phyloP scores from a whole-genome alignment of 2,797 vertebrate species.

The Avahi laniger region DNA sequence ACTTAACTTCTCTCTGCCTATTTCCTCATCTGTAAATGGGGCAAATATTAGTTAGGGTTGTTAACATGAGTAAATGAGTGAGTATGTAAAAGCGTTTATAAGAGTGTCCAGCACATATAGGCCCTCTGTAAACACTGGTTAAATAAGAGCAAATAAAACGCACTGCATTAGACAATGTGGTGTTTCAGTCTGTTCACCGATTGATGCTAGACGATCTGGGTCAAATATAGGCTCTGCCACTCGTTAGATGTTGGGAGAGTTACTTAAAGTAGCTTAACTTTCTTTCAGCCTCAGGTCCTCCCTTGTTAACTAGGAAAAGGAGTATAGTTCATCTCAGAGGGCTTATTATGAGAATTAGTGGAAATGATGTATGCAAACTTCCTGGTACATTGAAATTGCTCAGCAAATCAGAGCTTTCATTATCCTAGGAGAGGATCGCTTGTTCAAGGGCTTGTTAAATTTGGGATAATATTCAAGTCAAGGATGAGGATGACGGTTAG shows the following conservation, averaged over 20 bases:
- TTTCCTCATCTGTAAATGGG: constrained; percentile 13
- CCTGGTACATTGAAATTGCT: background rate
- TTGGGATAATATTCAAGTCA: background rate
- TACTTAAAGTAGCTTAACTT: background rate
- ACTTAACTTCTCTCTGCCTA: background rate
- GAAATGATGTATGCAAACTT: background rate
- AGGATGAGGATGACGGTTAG: background rate
- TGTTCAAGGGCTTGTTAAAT: background rate
- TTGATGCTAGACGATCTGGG: background rate
- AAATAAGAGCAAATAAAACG: background rate
- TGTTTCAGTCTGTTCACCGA: background rate
- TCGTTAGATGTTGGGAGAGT: background rate
- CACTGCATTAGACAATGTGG: background rate
- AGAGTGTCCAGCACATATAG: background rate
- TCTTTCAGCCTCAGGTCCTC: background rate
- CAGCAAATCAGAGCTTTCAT: background rate
- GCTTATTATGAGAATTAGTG: background rate
- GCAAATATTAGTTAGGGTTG: background rate
- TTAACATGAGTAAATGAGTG: background rate
- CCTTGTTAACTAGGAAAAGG: background rate
- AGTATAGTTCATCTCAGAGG: background rate
- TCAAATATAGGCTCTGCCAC: background rate
- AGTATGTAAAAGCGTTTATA: background rate
- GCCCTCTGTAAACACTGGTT: background rate
- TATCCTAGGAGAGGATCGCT: background rate